Evolutionary conservation across 2,113 vertebrate species (phyloP).

Genomic region (Xerus inauris): DNA sequence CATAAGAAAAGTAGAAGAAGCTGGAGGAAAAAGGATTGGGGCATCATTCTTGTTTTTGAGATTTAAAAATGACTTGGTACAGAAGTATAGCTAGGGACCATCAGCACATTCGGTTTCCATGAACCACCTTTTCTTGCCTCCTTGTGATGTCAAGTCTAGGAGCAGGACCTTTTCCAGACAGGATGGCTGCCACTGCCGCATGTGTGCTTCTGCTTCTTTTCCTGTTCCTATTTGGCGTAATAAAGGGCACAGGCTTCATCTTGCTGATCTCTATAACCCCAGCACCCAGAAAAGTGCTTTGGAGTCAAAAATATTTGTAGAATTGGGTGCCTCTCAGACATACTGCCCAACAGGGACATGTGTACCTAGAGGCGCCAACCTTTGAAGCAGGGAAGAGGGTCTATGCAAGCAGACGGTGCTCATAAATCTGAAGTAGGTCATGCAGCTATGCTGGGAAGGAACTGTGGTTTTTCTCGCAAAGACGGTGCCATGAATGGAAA

Average conservation of each 20-base stretch:
- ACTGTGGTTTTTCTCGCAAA: neutral
- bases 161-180: neutral
- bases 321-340: neutral
- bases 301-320: neutral
- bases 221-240: neutral
- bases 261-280: neutral
- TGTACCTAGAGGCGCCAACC: neutral
- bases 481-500: neutral
- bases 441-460: neutral
- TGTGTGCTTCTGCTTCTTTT: accelerated
- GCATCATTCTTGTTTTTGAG: conserved; percentile 47
- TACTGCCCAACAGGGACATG: neutral
- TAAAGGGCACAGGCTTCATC: neutral
- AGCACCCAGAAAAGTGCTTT: neutral
- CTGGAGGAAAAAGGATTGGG: conserved; percentile 19
- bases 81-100: neutral
- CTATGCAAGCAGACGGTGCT: neutral
- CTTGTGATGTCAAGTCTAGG: neutral
- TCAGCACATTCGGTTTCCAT: neutral
- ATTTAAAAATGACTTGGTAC: conserved; percentile 26
- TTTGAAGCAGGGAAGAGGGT: neutral
- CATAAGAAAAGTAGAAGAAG: neutral
- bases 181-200: neutral
- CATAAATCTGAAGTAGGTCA: neutral
- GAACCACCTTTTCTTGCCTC: neutral